Evolutionary conservation across 2,888 invertebrate genomes (phyloP).

Genomic region (Eupithecia pulchellata): DNA sequence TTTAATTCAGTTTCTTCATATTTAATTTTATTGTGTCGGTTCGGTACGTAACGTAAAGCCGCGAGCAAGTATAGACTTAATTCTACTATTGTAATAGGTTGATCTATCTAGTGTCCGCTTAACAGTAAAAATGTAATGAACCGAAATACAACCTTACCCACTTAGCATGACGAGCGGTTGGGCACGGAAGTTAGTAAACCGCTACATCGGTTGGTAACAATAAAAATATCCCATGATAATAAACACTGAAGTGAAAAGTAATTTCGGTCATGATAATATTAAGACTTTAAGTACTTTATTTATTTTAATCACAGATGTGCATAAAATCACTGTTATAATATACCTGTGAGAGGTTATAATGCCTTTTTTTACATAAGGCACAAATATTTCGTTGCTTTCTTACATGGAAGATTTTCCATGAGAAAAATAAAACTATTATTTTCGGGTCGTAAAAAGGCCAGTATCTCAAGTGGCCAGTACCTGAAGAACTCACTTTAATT

Average conservation of each 20-base stretch:
- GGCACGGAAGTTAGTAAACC: constrained; percentile 13
- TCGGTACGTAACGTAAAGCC: neutral
- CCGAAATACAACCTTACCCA: constrained; percentile 20
- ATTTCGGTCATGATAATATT: neutral
- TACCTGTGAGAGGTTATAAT: no score
- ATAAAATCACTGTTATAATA: no score
- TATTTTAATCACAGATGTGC: neutral
- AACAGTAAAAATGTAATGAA: constrained; percentile 46
- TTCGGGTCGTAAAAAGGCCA: no score
- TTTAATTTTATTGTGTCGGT: neutral
- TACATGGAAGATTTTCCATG: no score
- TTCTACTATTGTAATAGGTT: constrained; percentile 39
- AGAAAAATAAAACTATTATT: no score
- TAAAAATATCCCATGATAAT: constrained; percentile 3
- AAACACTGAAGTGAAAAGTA: neutral
- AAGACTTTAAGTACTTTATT: neutral
- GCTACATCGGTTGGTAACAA: neutral
- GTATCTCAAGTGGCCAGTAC: no score
- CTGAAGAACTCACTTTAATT: no score
- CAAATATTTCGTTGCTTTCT: no score
- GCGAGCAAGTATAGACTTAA: neutral
- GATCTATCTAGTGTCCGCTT: constrained; percentile 43
- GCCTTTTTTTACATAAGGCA: no score
- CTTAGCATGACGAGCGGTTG: constrained; percentile 18
- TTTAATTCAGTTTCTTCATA: neutral